Evolutionary conservation across 2,797 vertebrate genomes (phyloP).

Genomic region (Micrastur ruficollis): DNA sequence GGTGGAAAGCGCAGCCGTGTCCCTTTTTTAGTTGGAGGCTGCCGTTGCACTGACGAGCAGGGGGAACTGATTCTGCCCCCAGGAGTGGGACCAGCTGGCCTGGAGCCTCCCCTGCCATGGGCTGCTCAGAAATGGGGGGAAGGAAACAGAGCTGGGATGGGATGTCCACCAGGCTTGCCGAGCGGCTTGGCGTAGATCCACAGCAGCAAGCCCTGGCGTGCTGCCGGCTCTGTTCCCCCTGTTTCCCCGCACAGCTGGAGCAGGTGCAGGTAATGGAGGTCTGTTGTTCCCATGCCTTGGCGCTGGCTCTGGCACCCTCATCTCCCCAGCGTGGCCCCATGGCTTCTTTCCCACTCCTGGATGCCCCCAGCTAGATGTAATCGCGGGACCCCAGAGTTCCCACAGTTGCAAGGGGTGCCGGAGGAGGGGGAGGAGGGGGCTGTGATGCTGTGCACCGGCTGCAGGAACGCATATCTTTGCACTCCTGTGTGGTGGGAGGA

Average conservation of each 20-base stretch:
- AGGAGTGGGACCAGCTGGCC: not conserved
- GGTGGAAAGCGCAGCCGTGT: fast-evolving
- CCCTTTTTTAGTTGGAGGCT: not conserved
- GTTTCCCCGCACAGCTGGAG: not conserved
- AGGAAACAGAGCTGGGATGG: not conserved
- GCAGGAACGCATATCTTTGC: not conserved
- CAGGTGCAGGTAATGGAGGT: not conserved
- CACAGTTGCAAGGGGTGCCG: not conserved
- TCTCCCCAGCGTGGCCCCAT: fast-evolving
- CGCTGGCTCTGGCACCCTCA: not conserved
- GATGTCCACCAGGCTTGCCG: not conserved
- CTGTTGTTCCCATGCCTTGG: not conserved
- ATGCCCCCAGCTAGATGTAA: fast-evolving
- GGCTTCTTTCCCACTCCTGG: not conserved
- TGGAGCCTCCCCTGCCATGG: not conserved
- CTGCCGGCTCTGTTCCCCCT: not conserved
- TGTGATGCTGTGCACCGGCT: not conserved
- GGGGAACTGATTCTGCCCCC: not conserved
- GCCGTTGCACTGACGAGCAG: fast-evolving
- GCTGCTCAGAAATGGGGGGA: not conserved
- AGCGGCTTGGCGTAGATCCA: not conserved
- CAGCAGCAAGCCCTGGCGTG: not conserved
- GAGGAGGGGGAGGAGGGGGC: not conserved
- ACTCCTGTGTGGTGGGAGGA: not conserved
- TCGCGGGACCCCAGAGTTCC: not conserved